Evolutionary conservation across 2,113 vertebrate species (phyloP).

Genomic region (Cercopithecus mona): DNA sequence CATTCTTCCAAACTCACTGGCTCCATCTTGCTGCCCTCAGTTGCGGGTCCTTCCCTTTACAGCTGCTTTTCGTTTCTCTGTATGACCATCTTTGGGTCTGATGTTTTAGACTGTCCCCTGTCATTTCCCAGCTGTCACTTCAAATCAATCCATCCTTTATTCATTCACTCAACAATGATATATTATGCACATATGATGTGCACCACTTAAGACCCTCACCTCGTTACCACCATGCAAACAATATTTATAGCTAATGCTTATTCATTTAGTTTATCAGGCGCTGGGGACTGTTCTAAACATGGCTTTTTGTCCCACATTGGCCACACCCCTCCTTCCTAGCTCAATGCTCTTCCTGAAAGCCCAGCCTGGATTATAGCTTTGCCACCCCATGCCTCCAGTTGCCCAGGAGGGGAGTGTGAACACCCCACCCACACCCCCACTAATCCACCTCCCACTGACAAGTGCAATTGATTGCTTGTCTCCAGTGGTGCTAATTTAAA

Average conservation of each 20-base stretch:
- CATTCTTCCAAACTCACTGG: neutral
- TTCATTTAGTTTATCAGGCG: neutral
- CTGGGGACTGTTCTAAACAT: neutral
- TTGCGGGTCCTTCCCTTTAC: neutral
- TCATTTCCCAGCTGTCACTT: neutral
- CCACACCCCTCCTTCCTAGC: no score
- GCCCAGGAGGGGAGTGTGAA: neutral
- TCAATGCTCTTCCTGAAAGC: neutral
- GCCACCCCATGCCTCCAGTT: neutral
- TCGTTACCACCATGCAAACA: neutral
- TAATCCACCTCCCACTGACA: neutral
- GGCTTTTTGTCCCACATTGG: neutral
- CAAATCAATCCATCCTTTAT: neutral
- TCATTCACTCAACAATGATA: neutral
- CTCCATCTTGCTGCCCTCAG: neutral
- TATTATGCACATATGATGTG: neutral
- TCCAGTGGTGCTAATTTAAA: slow-evolving; percentile 46
- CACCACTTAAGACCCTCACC: neutral
- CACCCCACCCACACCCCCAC: no score
- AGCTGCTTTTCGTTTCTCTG: neutral
- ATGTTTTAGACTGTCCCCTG: neutral
- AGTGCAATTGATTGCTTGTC: slow-evolving; percentile 12
- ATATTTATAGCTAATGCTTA: neutral
- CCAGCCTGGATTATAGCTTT: neutral
- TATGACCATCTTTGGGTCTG: neutral